Conservation (phyloP, 2,113 vertebrate genomes). For the Edolisoma coerulescens region DNA sequence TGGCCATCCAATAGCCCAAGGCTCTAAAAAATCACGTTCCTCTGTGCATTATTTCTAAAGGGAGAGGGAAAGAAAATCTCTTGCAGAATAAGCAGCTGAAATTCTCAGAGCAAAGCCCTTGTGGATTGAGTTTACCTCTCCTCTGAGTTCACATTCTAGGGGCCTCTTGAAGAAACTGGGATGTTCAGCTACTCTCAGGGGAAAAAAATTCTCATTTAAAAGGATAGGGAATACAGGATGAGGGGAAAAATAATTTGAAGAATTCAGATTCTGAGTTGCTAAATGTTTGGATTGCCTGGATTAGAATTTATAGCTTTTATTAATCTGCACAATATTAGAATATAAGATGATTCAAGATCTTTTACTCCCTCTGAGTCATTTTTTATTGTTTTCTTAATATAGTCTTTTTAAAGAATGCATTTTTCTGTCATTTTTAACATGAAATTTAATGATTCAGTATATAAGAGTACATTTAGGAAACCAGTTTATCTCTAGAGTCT, state of each 20-base stretch:
- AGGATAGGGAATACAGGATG: background rate
- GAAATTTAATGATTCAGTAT: background rate
- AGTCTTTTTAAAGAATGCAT: background rate
- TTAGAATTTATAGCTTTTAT: background rate
- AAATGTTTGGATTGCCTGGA: background rate
- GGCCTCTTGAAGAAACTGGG: background rate
- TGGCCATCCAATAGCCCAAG: background rate
- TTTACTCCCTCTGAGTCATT: background rate
- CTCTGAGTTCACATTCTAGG: background rate
- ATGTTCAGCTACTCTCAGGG: background rate
- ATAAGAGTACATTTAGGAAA: background rate
- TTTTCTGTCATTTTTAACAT: background rate
- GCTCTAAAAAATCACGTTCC: background rate
- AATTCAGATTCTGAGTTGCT: background rate
- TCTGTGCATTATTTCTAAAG: background rate
- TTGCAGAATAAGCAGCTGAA: background rate
- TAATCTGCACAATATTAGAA: background rate
- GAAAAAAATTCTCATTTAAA: background rate
- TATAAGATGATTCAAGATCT: background rate
- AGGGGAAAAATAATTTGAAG: background rate
- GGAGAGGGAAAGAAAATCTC: background rate
- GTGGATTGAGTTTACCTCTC: background rate
- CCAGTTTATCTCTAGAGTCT: background rate
- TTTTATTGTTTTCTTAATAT: background rate
- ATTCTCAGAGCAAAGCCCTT: background rate